A percentile compares a stretch with the other conserved stretches of the same genome.
phyloP scores from a whole-genome alignment of 2,888 invertebrate species.

The Lasioglossum morio region DNA sequence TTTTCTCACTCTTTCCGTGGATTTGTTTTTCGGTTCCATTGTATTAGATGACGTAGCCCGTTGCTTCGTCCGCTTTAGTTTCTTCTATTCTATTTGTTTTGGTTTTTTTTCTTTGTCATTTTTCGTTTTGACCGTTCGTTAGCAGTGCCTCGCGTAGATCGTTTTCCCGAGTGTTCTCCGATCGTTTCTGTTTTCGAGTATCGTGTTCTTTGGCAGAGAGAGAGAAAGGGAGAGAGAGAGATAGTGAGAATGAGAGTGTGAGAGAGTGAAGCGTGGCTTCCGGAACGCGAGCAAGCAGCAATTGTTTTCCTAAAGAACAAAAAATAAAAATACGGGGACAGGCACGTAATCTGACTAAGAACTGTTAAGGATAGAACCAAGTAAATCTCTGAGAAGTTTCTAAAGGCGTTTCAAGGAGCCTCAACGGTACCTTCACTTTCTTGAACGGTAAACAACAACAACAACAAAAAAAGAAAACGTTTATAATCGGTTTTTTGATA shows the following conservation, averaged over 20 bases:
- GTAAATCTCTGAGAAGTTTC: conserved; percentile 43
- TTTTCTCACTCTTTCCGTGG: conserved; percentile 1
- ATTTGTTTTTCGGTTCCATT: conserved; percentile 14
- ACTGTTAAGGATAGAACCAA: conserved; percentile 36
- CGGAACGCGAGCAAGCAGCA: conserved; percentile 63
- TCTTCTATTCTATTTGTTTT: background rate
- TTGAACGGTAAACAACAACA: conserved; percentile 50
- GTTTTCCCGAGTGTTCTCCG: background rate
- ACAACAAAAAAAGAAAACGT: conserved; percentile 44
- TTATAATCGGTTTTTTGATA: conserved; percentile 78
- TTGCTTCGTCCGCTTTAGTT: background rate
- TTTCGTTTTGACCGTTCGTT: background rate
- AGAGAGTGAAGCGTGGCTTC: conserved; percentile 49
- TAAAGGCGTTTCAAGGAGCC: conserved; percentile 31
- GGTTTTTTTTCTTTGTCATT: background rate
- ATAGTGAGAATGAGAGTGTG: background rate
- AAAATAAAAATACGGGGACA: conserved; percentile 26
- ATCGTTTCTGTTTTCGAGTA: conserved; percentile 11
- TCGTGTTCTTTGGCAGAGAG: background rate
- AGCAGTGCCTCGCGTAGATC: conserved; percentile 1
- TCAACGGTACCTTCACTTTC: conserved; percentile 41
- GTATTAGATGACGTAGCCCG: background rate
- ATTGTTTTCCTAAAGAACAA: conserved; percentile 50
- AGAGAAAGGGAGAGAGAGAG: background rate
- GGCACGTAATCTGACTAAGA: conserved; percentile 49